Percentiles rank a stretch among this genome's conserved stretches.
These are phyloP conservation scores for Pararge aegeria DNA, from an alignment of 1,140 invertebrate species.

Conservation along the genomic window DNA sequence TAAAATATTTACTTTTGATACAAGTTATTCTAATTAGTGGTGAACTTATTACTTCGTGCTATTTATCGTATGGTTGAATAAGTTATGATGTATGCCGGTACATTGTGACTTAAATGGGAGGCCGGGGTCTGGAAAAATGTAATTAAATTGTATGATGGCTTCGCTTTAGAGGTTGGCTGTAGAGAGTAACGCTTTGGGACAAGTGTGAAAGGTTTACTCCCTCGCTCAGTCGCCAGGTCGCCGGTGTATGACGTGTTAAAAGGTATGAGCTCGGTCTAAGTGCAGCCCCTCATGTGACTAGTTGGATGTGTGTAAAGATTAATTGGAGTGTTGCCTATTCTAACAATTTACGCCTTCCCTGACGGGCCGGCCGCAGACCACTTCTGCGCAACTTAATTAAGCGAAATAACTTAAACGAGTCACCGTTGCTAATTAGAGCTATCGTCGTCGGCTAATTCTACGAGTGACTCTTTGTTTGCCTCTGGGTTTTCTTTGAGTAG, in stretches of 20 bases:
- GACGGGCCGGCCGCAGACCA: constrained; percentile 71
- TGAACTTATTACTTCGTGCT: constrained; percentile 38
- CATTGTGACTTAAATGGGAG: constrained; percentile 25
- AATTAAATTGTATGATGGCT: constrained; percentile 32
- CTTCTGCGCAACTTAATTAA: constrained; percentile 77
- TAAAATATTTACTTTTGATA: constrained; percentile 52
- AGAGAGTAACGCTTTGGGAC: constrained; percentile 15
- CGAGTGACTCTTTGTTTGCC: constrained; percentile 72
- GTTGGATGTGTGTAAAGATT: constrained; percentile 78
- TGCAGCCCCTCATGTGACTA: constrained; percentile 63
- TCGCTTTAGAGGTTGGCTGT: constrained; percentile 12
- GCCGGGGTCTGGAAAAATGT: constrained; percentile 26
- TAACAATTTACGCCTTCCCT: constrained; percentile 73
- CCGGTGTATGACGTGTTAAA: constrained; percentile 51
- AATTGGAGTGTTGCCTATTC: constrained; percentile 75
- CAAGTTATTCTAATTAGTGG: constrained; percentile 45
- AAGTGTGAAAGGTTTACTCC: constrained; percentile 20
- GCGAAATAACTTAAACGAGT: constrained; percentile 77
- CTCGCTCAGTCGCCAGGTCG: constrained; percentile 26
- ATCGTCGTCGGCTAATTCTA: constrained; percentile 74
- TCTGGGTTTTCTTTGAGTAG: constrained; percentile 68
- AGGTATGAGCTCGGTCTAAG: constrained; percentile 65
- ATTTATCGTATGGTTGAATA: constrained; percentile 37
- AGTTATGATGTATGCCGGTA: constrained; percentile 24
- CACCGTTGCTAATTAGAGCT: constrained; percentile 75